Conservation (phyloP, 2,797 vertebrate genomes). For the Myioborus melanocephalus region DNA sequence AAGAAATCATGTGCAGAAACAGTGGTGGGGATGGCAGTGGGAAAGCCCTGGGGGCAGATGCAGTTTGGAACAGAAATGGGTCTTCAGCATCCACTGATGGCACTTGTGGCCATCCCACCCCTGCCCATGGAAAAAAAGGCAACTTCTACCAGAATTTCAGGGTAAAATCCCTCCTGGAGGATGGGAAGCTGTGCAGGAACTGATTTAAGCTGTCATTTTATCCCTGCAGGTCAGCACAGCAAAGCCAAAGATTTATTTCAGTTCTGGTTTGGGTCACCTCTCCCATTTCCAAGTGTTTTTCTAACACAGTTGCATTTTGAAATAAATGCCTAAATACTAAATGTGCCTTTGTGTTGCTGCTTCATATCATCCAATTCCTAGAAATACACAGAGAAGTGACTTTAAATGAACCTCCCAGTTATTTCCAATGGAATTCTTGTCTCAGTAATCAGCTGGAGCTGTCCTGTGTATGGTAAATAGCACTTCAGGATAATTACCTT, state of each 20-base stretch:
- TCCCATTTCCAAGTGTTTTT: neutral
- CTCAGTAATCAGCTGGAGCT: neutral
- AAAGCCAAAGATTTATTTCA: neutral
- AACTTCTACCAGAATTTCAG: neutral
- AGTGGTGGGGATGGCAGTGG: neutral
- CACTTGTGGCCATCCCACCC: neutral
- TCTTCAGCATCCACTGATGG: neutral
- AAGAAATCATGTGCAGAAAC: neutral
- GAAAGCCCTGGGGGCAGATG: neutral
- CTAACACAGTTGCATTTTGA: neutral
- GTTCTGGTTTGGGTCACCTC: neutral
- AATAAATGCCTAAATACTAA: neutral
- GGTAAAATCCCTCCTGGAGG: neutral
- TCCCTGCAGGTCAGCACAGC: neutral
- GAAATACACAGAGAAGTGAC: neutral
- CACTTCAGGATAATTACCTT: slow-evolving; percentile 34
- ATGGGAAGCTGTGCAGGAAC: neutral
- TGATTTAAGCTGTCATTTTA: neutral
- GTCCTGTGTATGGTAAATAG: neutral
- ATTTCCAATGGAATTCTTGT: neutral
- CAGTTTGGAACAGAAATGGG: neutral
- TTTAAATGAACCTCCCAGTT: slow-evolving; percentile 7
- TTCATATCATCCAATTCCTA: neutral
- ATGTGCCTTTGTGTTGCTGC: neutral
- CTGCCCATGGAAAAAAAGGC: neutral